Percentiles rank a stretch among this genome's conserved stretches.
Evolutionary conservation across 2,113 vertebrate genomes (phyloP).

Genomic region (Dasypus novemcinctus): DNA sequence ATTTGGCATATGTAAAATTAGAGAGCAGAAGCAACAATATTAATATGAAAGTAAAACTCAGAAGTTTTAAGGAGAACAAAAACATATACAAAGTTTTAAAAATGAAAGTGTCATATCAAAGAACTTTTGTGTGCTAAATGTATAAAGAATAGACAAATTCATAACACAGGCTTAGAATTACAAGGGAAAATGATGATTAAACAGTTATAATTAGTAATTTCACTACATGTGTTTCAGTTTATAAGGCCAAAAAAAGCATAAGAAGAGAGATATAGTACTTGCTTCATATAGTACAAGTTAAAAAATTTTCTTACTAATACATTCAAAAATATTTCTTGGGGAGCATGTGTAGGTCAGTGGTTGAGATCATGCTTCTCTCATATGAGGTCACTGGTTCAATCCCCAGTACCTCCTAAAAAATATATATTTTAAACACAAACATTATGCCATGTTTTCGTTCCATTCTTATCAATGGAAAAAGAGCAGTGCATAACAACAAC

Average conservation of each 20-base stretch:
- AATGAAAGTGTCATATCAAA: background rate
- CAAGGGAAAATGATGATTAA: background rate
- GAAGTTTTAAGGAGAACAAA: background rate
- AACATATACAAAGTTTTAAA: background rate
- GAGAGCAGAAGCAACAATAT: background rate
- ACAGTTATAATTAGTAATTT: background rate
- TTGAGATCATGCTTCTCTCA: too few relatives aligned
- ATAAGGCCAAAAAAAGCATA: background rate
- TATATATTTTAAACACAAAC: background rate
- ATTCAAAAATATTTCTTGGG: background rate
- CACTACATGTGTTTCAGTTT: background rate
- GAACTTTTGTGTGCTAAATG: background rate
- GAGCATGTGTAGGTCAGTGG: too few relatives aligned
- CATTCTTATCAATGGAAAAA: background rate
- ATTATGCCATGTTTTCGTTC: background rate
- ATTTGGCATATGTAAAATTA: background rate
- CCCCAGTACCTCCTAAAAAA: too few relatives aligned
- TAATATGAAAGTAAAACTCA: background rate
- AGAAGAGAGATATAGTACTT: background rate
- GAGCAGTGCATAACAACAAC: background rate
- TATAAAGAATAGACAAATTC: background rate
- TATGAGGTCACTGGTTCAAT: too few relatives aligned
- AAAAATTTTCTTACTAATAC: background rate
- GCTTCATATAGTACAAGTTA: background rate
- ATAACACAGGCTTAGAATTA: background rate